Base-by-base conservation (phyloP, 2,888 invertebrate species). In the Thymelicus sylvestris region DNA sequence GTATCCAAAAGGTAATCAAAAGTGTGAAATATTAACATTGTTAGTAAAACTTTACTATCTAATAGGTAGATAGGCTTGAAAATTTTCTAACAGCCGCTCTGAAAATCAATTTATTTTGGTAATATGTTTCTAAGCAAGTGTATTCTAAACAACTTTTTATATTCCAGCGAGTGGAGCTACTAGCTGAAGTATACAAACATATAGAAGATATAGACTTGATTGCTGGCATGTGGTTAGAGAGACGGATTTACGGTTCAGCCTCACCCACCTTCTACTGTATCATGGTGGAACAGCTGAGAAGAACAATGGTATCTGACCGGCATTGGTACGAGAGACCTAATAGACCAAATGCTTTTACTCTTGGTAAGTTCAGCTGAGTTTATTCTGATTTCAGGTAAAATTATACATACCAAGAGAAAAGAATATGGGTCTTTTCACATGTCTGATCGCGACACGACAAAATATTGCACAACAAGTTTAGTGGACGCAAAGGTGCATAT, bases 181-280 rank as follows among this genome's bases (percentile, higher is more conserved):
- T 88, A 7, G 75, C 77, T 70, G 74, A 77, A 6, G 52, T 79
- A 0, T 88, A 88, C 72, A 69, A 77, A 1, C 95, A 96, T 84
- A 96, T 97, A 2, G 95, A 95, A 74, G 98, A 98, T 86, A 96
- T 98, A 67, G 98, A 98, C 88, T 91, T 98, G 44, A 97, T 97
- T 96, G 96, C 97, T 41, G 98, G 97, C 24, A 97, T 97, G 47
- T 97, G 98, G 72, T 96, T 97, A 0, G 98, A 98, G 84, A 94
- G 95, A 72, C 96, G 96, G 0, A 90, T 97, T 64, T 95, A 96
- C 2, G 97, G 97, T 66, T 95, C 97, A 94, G 94, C 97, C 38
- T 98, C 98, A 13, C 97, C 97, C 0, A 97, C 97, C 19, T 97
- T 98, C 82, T 97, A 97, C 70, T 98, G 98, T 81, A 92, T 98